These are phyloP conservation scores for Chelon auratus DNA, from an alignment of 2,797 vertebrate genomes.

Conservation along the genomic window DNA sequence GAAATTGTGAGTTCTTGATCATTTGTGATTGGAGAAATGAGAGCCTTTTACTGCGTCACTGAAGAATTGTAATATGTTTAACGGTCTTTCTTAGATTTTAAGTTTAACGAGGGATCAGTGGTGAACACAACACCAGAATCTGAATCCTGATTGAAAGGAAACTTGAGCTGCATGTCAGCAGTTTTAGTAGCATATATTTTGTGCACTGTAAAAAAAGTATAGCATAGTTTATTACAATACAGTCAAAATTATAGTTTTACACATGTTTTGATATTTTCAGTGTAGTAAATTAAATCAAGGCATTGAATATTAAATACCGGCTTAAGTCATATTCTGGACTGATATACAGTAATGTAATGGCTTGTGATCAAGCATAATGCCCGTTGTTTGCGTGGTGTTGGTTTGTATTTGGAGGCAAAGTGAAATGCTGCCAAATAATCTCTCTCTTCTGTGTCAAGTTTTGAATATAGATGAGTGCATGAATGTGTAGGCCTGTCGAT, in stretches of 20 bases:
- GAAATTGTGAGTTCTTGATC: background rate
- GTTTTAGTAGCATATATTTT: too few relatives aligned
- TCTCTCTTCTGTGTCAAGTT: conserved; percentile 57
- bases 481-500: conserved; percentile 65
- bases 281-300: background rate
- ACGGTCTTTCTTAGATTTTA: background rate
- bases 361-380: conserved; percentile 27
- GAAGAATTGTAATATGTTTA: background rate
- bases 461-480: conserved; percentile 59
- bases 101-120: too few relatives aligned
- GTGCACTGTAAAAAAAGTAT: too few relatives aligned
- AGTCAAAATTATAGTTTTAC: too few relatives aligned
- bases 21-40: background rate
- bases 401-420: conserved; percentile 35
- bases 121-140: too few relatives aligned
- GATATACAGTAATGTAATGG: conserved; percentile 15
- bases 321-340: background rate
- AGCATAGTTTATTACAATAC: too few relatives aligned
- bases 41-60: background rate
- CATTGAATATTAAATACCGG: conserved; percentile 11
- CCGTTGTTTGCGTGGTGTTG: conserved; percentile 21
- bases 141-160: too few relatives aligned
- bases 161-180: too few relatives aligned
- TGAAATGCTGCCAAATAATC: conserved; percentile 51
- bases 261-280: background rate